Conservation (phyloP, 2,113 vertebrate species). For the Oxygymnocypris stewartii region DNA sequence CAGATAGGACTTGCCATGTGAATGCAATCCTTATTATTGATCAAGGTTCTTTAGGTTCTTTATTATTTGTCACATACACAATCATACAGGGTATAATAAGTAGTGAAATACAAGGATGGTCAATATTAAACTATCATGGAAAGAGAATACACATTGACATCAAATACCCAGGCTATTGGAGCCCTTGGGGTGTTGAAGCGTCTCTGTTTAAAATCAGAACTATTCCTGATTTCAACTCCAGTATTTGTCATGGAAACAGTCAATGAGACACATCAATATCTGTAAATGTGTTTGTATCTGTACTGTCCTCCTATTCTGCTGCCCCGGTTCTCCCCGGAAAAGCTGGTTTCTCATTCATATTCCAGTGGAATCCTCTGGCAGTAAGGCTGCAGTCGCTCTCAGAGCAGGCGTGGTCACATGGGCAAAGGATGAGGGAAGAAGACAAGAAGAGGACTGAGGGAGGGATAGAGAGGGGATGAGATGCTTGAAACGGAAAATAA, state of each 20-base stretch:
- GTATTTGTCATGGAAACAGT: conserved; percentile 40
- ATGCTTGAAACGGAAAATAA: conserved; percentile 41
- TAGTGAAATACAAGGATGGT: too few species aligned
- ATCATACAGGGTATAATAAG: too few species aligned
- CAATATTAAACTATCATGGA: conserved; percentile 67
- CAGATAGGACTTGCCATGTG: conserved; percentile 26
- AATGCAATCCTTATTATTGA: conserved; percentile 46
- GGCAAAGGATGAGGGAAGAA: conserved; percentile 34
- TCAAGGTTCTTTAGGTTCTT: too few species aligned
- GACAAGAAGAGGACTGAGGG: conserved; percentile 40
- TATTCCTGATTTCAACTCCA: conserved; percentile 21
- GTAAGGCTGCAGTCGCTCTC: conserved; percentile 52
- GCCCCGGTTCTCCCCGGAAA: conserved; percentile 49
- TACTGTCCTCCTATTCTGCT: conserved; percentile 37
- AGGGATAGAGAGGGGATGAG: conserved; percentile 7
- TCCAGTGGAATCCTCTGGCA: conserved; percentile 61
- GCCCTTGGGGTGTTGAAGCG: not conserved
- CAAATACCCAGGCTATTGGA: conserved; percentile 19
- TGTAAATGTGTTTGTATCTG: conserved; percentile 21
- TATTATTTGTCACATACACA: too few species aligned
- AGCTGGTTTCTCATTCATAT: conserved; percentile 58
- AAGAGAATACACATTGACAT: conserved; percentile 58
- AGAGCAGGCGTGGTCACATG: conserved; percentile 49
- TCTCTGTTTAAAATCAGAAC: conserved; percentile 26
- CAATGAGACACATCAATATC: conserved; percentile 40